Evolutionary conservation across 2,888 invertebrate species (phyloP), one percentile per base, ranked within the genome.

Genomic region (Bhutanitis thaidina): DNA sequence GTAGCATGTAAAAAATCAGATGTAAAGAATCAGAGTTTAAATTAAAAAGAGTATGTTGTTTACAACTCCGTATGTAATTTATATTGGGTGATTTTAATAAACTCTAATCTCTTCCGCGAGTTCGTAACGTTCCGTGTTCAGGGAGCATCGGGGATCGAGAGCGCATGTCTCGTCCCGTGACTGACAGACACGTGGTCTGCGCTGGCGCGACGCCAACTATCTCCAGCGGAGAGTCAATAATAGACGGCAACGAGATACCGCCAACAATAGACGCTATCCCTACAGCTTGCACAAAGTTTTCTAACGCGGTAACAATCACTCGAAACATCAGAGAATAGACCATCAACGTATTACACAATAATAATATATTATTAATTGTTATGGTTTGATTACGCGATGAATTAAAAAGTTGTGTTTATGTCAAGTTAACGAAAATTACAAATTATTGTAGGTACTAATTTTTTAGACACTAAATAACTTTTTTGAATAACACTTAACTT

Each of bases 171-270:
- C 69, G 79, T 80, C 86, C 75, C 86, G 84, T 89, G 89, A 88
- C 82, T 75, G 68, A 65, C 58, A 67, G 76, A 73, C 88, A 89
- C 89, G 88, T 88, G 89, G 89, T 80, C 65, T 70, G 69, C 70
- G 72, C 79, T 89, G 89, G 89, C 87, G 74, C 74, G 64, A 25
- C 59, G 88, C 89, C 89, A 89, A 85, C 80, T 74, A 86, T 87
- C 87, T 89, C 89, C 88, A 89, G 86, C 84, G 74, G 74, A 74
- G 89, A 87, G 87, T 89, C 89, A 89, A 89, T 89, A 88, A 89
- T 89, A 89, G 89, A 85, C 71, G 80, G 80, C 79, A 78, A 81
- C 85, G 84, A 76, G 86, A 82, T 84, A 84, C 88, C 83, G 87
- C 89, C 86, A 89, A 89, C 88, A 89, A 89, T 89, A 89, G 89